Conservation (phyloP, 2,797 vertebrate genomes). For the Galago senegalensis region DNA sequence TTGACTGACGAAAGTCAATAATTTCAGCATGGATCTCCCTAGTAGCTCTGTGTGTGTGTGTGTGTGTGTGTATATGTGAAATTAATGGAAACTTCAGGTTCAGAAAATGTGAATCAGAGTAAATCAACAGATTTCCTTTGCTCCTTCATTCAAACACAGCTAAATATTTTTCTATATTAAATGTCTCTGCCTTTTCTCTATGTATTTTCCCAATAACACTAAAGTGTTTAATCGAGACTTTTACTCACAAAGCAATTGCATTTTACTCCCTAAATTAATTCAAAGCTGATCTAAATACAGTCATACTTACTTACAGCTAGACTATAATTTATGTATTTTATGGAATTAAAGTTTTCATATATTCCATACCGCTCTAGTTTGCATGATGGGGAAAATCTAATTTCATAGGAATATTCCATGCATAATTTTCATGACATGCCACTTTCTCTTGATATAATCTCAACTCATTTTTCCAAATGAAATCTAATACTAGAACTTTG, state of each 20-base stretch:
- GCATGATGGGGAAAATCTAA: constrained; percentile 57
- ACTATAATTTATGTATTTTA: not conserved
- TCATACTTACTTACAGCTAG: not conserved
- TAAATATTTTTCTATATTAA: not conserved
- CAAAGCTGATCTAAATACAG: not conserved
- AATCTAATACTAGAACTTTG: constrained; percentile 71
- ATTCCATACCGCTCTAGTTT: not conserved
- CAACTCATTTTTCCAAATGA: constrained; percentile 28
- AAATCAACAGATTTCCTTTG: not conserved
- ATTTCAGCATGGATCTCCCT: not conserved
- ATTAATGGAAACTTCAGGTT: not conserved
- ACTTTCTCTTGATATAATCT: constrained; percentile 57
- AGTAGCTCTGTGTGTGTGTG: not conserved
- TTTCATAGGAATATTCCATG: constrained; percentile 38
- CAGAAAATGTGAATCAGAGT: not conserved
- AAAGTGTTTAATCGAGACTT: not conserved
- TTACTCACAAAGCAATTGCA: not conserved
- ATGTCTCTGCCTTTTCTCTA: not conserved
- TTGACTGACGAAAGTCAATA: constrained; percentile 24
- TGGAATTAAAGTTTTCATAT: not conserved
- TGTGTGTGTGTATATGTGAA: not conserved
- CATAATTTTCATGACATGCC: constrained; percentile 72
- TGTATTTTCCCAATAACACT: not conserved
- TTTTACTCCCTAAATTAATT: constrained; percentile 46
- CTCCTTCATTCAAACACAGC: not conserved